Percentiles rank a stretch among this genome's conserved stretches.
Conservation (phyloP, 2,888 invertebrate genomes). For the Calephelis perditalis region DNA sequence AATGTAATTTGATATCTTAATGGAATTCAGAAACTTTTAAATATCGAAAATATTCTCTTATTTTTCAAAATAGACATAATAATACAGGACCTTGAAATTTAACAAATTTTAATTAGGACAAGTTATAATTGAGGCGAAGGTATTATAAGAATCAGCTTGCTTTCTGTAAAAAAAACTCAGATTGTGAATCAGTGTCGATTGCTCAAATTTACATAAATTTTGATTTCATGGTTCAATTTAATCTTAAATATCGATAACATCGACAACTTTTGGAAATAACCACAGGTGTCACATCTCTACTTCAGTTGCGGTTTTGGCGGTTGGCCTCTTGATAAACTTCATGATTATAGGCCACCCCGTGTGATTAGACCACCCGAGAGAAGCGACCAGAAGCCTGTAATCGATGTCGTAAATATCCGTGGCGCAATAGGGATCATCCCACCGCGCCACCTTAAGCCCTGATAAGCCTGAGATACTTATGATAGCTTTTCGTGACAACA, state of each 20-base stretch:
- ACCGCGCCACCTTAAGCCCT: slow-evolving; percentile 45
- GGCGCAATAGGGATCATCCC: slow-evolving; percentile 63
- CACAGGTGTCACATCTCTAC: not conserved
- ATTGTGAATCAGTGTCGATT: no score
- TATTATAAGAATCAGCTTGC: no score
- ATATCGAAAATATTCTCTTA: no score
- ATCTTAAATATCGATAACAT: not conserved
- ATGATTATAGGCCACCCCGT: slow-evolving; percentile 47
- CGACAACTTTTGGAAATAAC: not conserved
- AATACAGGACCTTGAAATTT: no score
- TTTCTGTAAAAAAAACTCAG: no score
- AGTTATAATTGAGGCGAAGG: no score
- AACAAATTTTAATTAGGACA: no score
- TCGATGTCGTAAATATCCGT: slow-evolving; percentile 61
- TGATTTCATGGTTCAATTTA: no score
- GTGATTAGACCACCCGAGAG: slow-evolving; percentile 59
- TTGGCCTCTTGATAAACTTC: slow-evolving; percentile 58
- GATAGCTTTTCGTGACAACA: slow-evolving; percentile 36
- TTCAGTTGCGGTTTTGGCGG: slow-evolving; percentile 44
- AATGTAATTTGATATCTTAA: no score
- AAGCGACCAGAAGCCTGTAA: slow-evolving; percentile 33
- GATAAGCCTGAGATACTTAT: slow-evolving; percentile 49
- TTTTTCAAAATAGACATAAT: no score
- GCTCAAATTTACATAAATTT: no score
- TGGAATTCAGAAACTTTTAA: no score